phyloP scores from a whole-genome alignment of 2,113 vertebrate genomes.

The Perccottus glenii region DNA sequence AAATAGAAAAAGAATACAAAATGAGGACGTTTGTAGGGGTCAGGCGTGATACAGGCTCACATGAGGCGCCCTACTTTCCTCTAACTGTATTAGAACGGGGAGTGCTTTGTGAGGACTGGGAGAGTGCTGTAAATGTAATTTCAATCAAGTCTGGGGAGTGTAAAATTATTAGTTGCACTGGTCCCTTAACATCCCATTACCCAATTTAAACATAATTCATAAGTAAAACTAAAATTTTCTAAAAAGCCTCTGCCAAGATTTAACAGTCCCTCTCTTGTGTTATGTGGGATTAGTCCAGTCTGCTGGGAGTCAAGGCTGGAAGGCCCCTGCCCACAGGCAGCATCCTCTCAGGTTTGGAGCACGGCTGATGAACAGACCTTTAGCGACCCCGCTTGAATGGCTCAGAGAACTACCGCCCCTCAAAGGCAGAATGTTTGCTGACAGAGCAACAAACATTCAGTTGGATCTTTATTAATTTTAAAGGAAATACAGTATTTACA shows the following conservation, averaged over 20 bases:
- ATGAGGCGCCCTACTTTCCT: slow-evolving; percentile 50
- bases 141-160: neutral
- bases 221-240: neutral
- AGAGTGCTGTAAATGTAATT: slow-evolving; percentile 14
- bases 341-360: too few relatives aligned
- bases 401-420: slow-evolving; percentile 61
- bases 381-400: slow-evolving; percentile 71
- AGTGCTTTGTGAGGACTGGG: neutral
- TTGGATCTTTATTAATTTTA: too few relatives aligned
- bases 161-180: neutral
- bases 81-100: slow-evolving; percentile 25
- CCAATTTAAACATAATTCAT: slow-evolving; percentile 11
- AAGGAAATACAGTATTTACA: too few relatives aligned
- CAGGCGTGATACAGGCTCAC: slow-evolving; percentile 26
- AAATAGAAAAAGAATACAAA: slow-evolving; percentile 42
- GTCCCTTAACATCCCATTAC: slow-evolving; percentile 1
- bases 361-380: slow-evolving; percentile 63
- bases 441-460: too few relatives aligned
- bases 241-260: neutral
- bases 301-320: slow-evolving; percentile 33
- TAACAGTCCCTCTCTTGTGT: slow-evolving; percentile 3
- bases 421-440: slow-evolving; percentile 9
- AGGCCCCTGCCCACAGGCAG: slow-evolving; percentile 36
- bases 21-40: slow-evolving; percentile 55
- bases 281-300: slow-evolving; percentile 18